These are phyloP conservation scores for Pentalonia nigronervosa DNA, from an alignment of 1,140 invertebrate species.

Conservation along the genomic window DNA sequence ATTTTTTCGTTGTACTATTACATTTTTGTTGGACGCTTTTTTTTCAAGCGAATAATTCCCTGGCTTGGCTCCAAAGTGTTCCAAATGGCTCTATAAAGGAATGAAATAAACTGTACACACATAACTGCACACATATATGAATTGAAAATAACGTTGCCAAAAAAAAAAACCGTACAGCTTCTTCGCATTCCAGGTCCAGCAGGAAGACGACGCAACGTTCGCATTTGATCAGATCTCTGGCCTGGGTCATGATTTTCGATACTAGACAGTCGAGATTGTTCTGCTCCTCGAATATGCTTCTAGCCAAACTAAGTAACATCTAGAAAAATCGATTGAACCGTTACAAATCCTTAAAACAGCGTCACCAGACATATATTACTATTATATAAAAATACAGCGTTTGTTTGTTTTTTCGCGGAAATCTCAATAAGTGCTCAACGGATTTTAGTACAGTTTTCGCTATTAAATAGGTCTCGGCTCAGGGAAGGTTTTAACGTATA, in stretches of 20 bases:
- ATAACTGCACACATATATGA: not conserved
- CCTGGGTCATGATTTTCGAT: slow-evolving; percentile 96
- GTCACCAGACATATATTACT: too few relatives aligned
- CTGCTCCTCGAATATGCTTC: slow-evolving; percentile 91
- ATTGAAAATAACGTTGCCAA: slow-evolving; percentile 43
- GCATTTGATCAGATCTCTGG: slow-evolving; percentile 89
- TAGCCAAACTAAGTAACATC: slow-evolving; percentile 84
- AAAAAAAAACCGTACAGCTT: slow-evolving; percentile 71
- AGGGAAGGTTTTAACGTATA: too few relatives aligned
- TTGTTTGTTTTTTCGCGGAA: too few relatives aligned
- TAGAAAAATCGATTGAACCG: slow-evolving; percentile 62
- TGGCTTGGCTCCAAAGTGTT: slow-evolving; percentile 55
- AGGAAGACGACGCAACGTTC: slow-evolving; percentile 91
- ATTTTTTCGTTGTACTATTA: not conserved
- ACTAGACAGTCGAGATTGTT: slow-evolving; percentile 92
- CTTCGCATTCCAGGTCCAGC: slow-evolving; percentile 83
- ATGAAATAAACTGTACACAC: not conserved
- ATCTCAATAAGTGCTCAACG: too few relatives aligned
- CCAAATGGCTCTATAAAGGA: slow-evolving; percentile 44
- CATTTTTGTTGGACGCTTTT: slow-evolving; percentile 44
- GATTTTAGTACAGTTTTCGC: too few relatives aligned
- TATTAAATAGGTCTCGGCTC: too few relatives aligned
- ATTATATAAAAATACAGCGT: too few relatives aligned
- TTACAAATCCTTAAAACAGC: not conserved
- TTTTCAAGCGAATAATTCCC: slow-evolving; percentile 52